These are phyloP conservation scores for Porites divaricata DNA, from an alignment of 92 coral and sea anemone species.

Conservation along the genomic window DNA sequence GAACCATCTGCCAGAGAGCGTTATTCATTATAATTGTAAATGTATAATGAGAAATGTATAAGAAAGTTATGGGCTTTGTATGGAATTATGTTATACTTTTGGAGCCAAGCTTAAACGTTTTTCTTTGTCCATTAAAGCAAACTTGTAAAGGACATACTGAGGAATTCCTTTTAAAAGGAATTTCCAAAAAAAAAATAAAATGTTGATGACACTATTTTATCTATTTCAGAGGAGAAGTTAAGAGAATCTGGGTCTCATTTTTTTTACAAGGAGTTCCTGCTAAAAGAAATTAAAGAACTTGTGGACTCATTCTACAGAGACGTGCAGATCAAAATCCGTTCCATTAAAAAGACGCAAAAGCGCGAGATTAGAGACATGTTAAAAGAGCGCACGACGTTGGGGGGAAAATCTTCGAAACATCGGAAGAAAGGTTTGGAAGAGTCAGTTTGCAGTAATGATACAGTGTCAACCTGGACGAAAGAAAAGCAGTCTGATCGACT, in stretches of 20 bases:
- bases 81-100: too few relatives aligned
- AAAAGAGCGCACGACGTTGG: neutral
- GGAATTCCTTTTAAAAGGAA: neutral
- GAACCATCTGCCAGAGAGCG: too few relatives aligned
- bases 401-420: neutral
- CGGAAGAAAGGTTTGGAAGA: neutral
- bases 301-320: slow-evolving; percentile 10
- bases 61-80: too few relatives aligned
- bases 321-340: neutral
- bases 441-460: neutral
- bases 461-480: neutral
- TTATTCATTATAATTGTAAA: too few relatives aligned
- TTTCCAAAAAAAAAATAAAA: neutral
- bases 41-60: too few relatives aligned
- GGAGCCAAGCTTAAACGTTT: neutral
- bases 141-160: too few relatives aligned
- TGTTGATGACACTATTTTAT: neutral
- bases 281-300: slow-evolving; percentile 8
- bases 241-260: neutral
- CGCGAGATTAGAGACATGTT: neutral
- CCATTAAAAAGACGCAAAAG: neutral
- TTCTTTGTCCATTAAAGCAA: neutral
- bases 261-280: neutral
- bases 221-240: neutral
- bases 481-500: slow-evolving; percentile 17